Evolutionary conservation across 2,888 invertebrate species (phyloP), one percentile per base, ranked within the genome.

Genomic region (Harpalus rufipes): DNA sequence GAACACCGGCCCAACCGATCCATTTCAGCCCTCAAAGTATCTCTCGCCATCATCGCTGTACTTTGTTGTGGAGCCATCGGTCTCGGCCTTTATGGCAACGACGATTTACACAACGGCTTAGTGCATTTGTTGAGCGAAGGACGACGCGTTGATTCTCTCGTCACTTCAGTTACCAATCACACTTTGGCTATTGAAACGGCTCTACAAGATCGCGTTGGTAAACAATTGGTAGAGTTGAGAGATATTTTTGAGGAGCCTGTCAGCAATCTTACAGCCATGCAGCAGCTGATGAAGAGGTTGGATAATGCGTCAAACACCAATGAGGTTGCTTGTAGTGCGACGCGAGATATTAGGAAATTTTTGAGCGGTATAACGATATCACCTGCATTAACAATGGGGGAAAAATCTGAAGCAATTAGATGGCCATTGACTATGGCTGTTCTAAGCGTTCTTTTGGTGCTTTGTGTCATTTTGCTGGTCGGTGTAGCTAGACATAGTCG

Each of bases 341-440:
- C 96, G 21, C 94, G 94, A 86, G 96, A 96, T 89, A 94, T 97
- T 86, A 92, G 95, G 86, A 92, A 94, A 81, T 96, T 96, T 1
- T 90, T 96, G 85, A 93, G 93, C 87, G 94, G 95, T 61, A 93
- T 97, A 80, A 94, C 95, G 87, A 92, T 97, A 87, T 94, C 94
- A 59, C 92, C 92, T 51, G 93, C 92, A 85, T 91, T 94, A 85
- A 90, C 90, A 68, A 90, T 94, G 63, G 94, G 94, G 63, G 95
- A 96, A 91, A 94, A 94, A 90, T 93, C 95, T 92, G 96, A 96
- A 91, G 93, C 94, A 87, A 93, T 93, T 87, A 93, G 96, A 89
- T 98, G 97, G 97, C 96, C 97, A 61, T 94, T 96, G 87, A 98
- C 97, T 85, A 97, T 98, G 94, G 96, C 96, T 85, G 94, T 97